Evolutionary conservation across 2,797 vertebrate species (phyloP), one percentile per base, ranked within the genome.

Genomic region (Pogonophryne albipinna): DNA sequence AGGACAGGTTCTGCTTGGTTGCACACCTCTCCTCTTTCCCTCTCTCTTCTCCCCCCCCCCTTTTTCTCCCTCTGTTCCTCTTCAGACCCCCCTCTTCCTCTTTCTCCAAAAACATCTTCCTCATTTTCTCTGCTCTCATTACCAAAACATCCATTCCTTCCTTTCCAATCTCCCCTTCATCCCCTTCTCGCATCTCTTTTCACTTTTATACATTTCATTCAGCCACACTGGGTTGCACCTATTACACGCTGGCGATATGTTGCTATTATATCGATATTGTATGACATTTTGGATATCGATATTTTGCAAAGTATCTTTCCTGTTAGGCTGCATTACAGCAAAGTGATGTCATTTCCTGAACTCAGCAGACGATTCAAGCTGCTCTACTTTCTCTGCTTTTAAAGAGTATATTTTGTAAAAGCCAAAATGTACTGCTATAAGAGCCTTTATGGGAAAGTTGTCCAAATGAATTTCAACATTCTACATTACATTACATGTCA

Each of bases 1-100:
- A 78, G 91, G 93, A 93, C 92, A 93, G 90, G 92, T 92, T 95
- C 84, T 93, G 91, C 91, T 93, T 85, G 86, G 88, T 78, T 92
- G 90, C 89, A 88, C 91, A 92, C 85, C 85, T 88, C 88, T 85
- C 62, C 64, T 80, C 58, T 60, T 66, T 73, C 66, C 74, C 71
- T 68, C 66, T 68, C 31, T 55, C 34, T 38, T 38, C 34, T 34
- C 7, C 74, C 45, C 71, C 23, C 23, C 67, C 73, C 34, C 10
- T 4, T 27, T 60, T 69, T 66, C 74, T 71, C 69, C 46, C 42
- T 80, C 75, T 72, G 77, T 79, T 85, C 61, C 70, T 75, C 46
- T 71, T 84, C 65, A 74, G 60, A 71, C 51, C 23, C 62, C 58
- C 45, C 57, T 57, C 20, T 20, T 55, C 38, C 50, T 44, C 58